Conservation (phyloP, 2,113 vertebrate genomes). For the Numenius arquata region DNA sequence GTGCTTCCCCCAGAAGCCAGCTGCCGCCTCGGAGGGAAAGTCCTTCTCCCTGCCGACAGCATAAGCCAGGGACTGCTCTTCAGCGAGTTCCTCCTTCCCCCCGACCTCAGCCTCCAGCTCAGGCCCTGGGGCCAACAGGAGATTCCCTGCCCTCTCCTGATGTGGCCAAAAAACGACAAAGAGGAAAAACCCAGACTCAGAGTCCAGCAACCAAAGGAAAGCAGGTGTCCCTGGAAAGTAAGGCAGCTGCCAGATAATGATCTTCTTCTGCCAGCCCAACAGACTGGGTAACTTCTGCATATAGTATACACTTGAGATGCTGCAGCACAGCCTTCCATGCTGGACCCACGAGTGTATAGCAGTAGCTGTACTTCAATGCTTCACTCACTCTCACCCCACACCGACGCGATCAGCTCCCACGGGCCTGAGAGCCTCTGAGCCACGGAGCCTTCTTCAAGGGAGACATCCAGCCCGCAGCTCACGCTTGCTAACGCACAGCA, state of each 20-base stretch:
- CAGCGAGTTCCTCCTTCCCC: conserved; percentile 70
- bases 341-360: conserved; percentile 60
- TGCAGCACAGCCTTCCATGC: conserved; percentile 77
- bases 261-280: conserved; percentile 56
- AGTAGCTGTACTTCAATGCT: conserved; percentile 60
- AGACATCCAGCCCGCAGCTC: conserved; percentile 27
- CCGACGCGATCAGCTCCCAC: neutral
- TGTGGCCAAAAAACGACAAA: conserved; percentile 72
- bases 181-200: conserved; percentile 77
- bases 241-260: conserved; percentile 86
- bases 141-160: conserved; percentile 73
- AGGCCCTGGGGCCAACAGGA: conserved; percentile 68
- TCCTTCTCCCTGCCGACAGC: conserved; percentile 84
- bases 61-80: conserved; percentile 60
- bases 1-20: conserved; percentile 80
- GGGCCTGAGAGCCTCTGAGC: conserved; percentile 39
- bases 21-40: conserved; percentile 82
- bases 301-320: conserved; percentile 67
- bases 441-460: conserved; percentile 20
- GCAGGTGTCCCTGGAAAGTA: conserved; percentile 74
- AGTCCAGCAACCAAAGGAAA: conserved; percentile 80
- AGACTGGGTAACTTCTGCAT: conserved; percentile 61
- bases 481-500: conserved; percentile 42
- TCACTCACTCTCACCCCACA: conserved; percentile 58
- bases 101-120: conserved; percentile 73